phyloP scores from a whole-genome alignment of 2,888 invertebrate genomes.

The Cerastoderma edule region DNA sequence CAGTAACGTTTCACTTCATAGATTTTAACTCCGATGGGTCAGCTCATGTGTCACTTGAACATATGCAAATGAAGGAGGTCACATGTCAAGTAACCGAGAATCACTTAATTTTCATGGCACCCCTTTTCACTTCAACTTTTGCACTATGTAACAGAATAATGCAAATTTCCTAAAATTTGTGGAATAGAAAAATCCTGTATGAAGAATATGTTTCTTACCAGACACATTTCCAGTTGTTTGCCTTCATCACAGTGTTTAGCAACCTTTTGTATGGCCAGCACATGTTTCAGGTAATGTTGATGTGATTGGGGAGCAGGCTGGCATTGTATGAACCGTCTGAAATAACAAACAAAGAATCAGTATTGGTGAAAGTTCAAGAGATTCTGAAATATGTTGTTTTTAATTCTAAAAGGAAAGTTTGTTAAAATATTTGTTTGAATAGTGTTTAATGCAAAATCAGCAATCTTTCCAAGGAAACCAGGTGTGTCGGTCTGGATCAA shows the following conservation, averaged over 20 bases:
- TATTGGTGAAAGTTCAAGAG: too few relatives aligned
- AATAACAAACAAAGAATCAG: background rate
- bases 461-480: background rate
- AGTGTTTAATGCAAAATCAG: background rate
- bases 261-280: constrained; percentile 49
- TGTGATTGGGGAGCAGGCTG: constrained; percentile 33
- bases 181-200: background rate
- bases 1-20: too few relatives aligned
- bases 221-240: constrained; percentile 16
- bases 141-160: too few relatives aligned
- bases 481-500: background rate
- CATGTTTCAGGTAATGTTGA: constrained; percentile 58
- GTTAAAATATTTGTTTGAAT: background rate
- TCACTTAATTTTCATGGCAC: too few relatives aligned
- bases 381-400: too few relatives aligned
- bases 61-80: too few relatives aligned
- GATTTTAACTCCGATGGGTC: too few relatives aligned
- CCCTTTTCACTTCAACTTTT: too few relatives aligned
- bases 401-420: background rate
- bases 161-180: too few relatives aligned
- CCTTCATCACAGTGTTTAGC: constrained; percentile 26
- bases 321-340: constrained; percentile 26
- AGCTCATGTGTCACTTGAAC: too few relatives aligned
- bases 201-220: constrained; percentile 10
- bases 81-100: too few relatives aligned